phyloP scores from a whole-genome alignment of 2,113 vertebrate species.

The Propithecus coquereli region DNA sequence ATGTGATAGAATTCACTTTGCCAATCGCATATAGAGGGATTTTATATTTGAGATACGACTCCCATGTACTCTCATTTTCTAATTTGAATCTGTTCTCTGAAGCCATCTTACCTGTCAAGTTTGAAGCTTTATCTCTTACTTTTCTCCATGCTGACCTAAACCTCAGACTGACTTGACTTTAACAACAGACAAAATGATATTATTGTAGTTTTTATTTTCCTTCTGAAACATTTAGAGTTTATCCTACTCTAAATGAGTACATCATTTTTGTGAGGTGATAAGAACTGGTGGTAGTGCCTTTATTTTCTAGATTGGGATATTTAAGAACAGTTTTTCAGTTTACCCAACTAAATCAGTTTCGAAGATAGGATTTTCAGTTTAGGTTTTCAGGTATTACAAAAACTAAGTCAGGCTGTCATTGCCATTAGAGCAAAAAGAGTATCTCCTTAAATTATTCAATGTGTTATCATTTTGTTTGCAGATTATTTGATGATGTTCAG shows the following conservation, averaged over 20 bases:
- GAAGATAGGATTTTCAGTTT: conserved; percentile 32
- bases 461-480: conserved; percentile 1
- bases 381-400: conserved; percentile 39
- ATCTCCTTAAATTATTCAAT: not conserved
- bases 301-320: not conserved
- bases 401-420: not conserved
- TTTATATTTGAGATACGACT: not conserved
- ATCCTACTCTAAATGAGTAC: not conserved
- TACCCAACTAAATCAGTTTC: not conserved
- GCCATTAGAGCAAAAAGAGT: conserved; percentile 7
- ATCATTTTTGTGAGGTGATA: not conserved
- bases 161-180: not conserved
- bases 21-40: not conserved
- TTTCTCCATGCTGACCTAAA: not conserved
- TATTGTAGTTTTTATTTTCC: not conserved
- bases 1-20: not conserved
- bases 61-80: not conserved
- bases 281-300: not conserved
- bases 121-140: conserved; percentile 6
- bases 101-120: not conserved
- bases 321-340: not conserved
- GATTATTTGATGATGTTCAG: not conserved
- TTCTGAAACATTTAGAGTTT: not conserved
- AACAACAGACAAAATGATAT: not conserved
- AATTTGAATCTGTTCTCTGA: not conserved